Evolutionary conservation across 2,797 vertebrate genomes (phyloP).

Genomic region (Squalus acanthias): DNA sequence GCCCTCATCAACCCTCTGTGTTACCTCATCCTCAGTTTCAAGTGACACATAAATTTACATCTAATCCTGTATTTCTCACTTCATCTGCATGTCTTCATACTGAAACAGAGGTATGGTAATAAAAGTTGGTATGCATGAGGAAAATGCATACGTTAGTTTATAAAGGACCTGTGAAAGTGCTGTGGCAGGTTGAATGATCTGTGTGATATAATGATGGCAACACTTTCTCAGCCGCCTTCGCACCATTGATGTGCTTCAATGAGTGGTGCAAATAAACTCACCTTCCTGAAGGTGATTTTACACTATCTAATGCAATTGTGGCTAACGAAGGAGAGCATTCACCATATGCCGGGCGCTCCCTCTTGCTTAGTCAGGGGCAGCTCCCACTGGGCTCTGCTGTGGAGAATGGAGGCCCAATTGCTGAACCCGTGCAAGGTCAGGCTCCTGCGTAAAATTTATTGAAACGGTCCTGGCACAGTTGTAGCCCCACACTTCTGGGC

Average conservation of each 20-base stretch:
- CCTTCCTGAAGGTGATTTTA: background rate
- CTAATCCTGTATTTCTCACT: background rate
- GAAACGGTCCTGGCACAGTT: background rate
- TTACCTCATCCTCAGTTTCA: background rate
- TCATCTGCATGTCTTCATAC: background rate
- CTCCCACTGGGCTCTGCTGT: background rate
- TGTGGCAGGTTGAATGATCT: background rate
- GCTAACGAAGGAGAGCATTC: background rate
- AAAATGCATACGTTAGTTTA: background rate
- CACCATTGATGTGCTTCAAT: background rate
- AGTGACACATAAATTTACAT: background rate
- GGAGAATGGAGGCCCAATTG: background rate
- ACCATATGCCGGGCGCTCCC: background rate
- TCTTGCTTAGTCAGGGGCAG: background rate
- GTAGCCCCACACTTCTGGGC: background rate
- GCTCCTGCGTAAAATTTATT: background rate
- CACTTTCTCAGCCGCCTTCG: background rate
- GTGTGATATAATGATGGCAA: background rate
- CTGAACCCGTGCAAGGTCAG: background rate
- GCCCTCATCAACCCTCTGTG: too few species aligned
- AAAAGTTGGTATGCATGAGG: background rate
- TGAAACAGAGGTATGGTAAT: background rate
- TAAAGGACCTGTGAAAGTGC: background rate
- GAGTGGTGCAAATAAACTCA: background rate
- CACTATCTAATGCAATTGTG: background rate